Evolutionary conservation across 2,888 invertebrate genomes (phyloP).

Genomic region (Danaus chrysippus): DNA sequence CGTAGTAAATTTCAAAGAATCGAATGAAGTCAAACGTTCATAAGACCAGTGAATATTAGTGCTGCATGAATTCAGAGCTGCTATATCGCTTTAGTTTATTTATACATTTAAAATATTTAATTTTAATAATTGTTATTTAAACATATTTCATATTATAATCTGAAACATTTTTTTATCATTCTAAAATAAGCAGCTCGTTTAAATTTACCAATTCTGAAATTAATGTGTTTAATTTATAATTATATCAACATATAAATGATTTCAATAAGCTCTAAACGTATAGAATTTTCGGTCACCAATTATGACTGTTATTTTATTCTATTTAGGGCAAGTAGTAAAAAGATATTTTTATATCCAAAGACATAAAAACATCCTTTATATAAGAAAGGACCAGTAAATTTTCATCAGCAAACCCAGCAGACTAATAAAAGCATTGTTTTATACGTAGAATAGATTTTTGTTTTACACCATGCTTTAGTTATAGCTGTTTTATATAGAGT

Average conservation of each 20-base stretch:
- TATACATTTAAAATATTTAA: neutral
- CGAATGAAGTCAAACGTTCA: neutral
- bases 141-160: no score
- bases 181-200: no score
- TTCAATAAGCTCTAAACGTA: constrained; percentile 35
- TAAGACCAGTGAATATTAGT: neutral
- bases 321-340: constrained; percentile 20
- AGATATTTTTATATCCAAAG: constrained; percentile 22
- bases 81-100: neutral
- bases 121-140: no score
- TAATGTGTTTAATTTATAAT: no score
- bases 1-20: neutral
- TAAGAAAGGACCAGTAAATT: constrained; percentile 22
- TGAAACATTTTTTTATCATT: no score
- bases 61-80: neutral
- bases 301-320: constrained; percentile 16
- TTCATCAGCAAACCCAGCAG: constrained; percentile 27
- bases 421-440: constrained; percentile 30
- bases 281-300: constrained; percentile 16
- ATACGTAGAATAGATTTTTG: constrained; percentile 21
- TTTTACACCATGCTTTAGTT: constrained; percentile 20
- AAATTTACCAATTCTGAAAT: no score
- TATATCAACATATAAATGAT: no score
- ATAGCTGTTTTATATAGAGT: constrained; percentile 13
- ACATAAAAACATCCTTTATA: constrained; percentile 29